Evolutionary conservation across 2,888 invertebrate species (phyloP), one percentile per base, ranked within the genome.

Genomic region (Luperina nickerlii): DNA sequence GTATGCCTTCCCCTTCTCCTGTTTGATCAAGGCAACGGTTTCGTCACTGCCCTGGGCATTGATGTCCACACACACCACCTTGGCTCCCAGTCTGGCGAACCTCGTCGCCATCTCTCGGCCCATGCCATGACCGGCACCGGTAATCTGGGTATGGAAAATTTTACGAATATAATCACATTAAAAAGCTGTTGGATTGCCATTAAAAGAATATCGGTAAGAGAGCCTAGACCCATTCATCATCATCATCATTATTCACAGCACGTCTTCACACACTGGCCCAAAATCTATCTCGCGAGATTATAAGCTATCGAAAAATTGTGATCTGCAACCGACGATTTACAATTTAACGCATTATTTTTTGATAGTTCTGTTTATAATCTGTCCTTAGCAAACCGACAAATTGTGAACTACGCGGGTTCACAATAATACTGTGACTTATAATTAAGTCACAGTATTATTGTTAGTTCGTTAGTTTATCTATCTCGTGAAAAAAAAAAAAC

Each of bases 121-220:
- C 90, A 99, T 98, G n/a, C 99, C 99, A 95, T 98, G 98, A 0
- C 98, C 98, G 0, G 98, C 97, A 13, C 99, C 99, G 2, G 98
- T 99, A 78, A 99, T 97, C 98, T 98, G 90, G 65, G 79, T 1
- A 45, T 27, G 7, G 63, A 69, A 69, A 9, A 60, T 20, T 48
- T 1, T 0, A 57, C 57, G 65, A 66, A 48, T 24, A n/a, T n/a
- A 1, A 32, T 9, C 2, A 32, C 6, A 68, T 48, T 54, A 13
- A 48, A 27, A 48, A 48, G 9, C 63, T 63, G 27, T 15, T 27
- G 15, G 60, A 62, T n/a, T 60, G 13, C 6, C 13, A 60, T 60
- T 27, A n/a, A n/a, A 13, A n/a, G 0, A 24, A 24, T 38, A 32
- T 66, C 9, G 42, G 42, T 42, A n/a, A 42, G n/a, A 67, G 5